Evolutionary conservation across 1,140 invertebrate genomes (phyloP), one percentile per base, ranked within the genome.

Genomic region (Sminthurides bifidus): DNA sequence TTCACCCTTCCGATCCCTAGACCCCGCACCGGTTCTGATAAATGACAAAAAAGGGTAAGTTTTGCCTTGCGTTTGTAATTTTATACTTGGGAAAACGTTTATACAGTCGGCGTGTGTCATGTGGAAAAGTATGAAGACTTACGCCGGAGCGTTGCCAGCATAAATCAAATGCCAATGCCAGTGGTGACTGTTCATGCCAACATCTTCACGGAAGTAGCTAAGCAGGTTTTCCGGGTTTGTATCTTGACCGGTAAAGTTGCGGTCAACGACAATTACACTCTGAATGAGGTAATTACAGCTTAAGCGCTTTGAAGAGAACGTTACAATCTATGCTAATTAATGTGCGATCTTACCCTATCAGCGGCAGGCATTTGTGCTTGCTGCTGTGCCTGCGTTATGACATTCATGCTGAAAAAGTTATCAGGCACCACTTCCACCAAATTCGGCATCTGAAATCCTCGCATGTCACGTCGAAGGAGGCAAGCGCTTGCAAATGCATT

Each of bases 121-220:
- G n/a, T n/a, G n/a, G n/a, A n/a, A n/a, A n/a, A n/a, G n/a, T n/a
- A n/a, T n/a, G n/a, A n/a, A n/a, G n/a, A n/a, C n/a, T n/a, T n/a
- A n/a, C n/a, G n/a, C n/a, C n/a, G n/a, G n/a, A n/a, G n/a, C 40
- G 17, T 68, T 66, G 0, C 41, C 37, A 5, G 72, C 67, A 66
- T 86, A 87, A 2, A 86, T 81, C 52, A 87, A 71, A 70, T 87
- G 84, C 84, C 81, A 84, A 65, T 91, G 85, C 85, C 85, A 91
- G 66, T 91, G 82, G 65, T 83, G 81, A 31, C 80, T 73, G 27
- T 61, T 61, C n/a, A 61, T 29, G 23, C 45, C 50, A 21, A 58
- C 43, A 29, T 58, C 60, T 44, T 61, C 60, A 3, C 60, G 29
- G 23, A 58, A 61, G 29, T 61, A 61, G 14, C 37, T 23, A 8